Conservation (phyloP, 2,797 vertebrate species). For the Cryptoprocta ferox region DNA sequence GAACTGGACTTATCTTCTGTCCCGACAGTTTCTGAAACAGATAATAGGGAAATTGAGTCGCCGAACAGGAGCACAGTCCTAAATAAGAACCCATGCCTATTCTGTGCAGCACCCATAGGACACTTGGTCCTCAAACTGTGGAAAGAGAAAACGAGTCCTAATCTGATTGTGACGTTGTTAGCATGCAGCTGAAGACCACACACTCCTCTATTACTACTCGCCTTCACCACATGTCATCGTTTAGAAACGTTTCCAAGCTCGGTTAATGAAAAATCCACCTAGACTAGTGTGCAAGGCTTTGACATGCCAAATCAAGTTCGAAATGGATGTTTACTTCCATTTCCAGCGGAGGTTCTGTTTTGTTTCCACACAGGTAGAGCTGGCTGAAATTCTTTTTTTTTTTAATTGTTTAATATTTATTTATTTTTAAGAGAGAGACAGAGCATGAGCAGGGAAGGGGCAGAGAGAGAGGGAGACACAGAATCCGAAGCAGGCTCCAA, state of each 20-base stretch:
- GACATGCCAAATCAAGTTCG: slow-evolving; percentile 1
- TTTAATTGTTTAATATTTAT: no score
- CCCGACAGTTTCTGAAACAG: slow-evolving; percentile 93
- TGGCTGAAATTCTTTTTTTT: slow-evolving; percentile 17
- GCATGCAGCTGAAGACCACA: background rate
- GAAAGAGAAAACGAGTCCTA: background rate
- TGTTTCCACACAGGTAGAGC: background rate
- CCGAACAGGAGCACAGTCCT: background rate
- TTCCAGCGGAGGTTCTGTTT: slow-evolving; percentile 60
- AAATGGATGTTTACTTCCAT: slow-evolving; percentile 52
- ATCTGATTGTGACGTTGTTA: background rate
- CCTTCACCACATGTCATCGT: background rate
- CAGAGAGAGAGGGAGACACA: no score
- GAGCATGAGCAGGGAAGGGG: no score
- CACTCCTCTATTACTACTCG: background rate
- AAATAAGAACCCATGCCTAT: background rate
- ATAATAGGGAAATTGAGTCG: slow-evolving; percentile 65
- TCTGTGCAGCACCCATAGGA: background rate
- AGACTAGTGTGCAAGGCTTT: background rate
- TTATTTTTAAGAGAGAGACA: no score
- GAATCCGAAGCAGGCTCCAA: no score
- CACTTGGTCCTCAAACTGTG: background rate
- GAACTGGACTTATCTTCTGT: slow-evolving; percentile 89
- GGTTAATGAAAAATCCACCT: slow-evolving; percentile 20
- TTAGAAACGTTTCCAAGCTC: background rate